Evolutionary conservation across 2,113 vertebrate genomes (phyloP).

Genomic region (Calyptommatus sinebrachiatus): DNA sequence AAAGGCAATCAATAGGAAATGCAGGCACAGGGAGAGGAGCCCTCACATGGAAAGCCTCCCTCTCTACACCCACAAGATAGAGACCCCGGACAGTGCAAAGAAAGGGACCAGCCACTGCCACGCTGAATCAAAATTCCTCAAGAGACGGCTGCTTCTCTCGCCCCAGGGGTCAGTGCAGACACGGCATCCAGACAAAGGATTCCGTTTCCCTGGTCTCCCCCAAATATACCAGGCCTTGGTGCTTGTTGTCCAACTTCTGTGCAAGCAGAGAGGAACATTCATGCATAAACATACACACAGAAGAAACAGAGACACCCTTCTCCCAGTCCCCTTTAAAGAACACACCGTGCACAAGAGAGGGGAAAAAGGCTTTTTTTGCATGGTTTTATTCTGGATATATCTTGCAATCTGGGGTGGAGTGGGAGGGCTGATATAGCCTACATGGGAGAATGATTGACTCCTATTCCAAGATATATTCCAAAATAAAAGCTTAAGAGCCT

Average conservation of each 20-base stretch:
- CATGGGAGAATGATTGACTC: too few species aligned
- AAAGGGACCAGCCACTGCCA: conserved; percentile 57
- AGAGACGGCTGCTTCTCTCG: conserved; percentile 27
- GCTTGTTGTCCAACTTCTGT: neutral
- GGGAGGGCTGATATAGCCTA: too few species aligned
- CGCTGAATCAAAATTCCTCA: conserved; percentile 37
- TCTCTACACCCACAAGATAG: neutral
- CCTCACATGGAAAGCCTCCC: neutral
- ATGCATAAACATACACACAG: neutral
- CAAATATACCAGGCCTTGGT: neutral
- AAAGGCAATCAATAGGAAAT: conserved; percentile 14
- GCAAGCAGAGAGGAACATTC: neutral
- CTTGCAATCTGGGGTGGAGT: too few species aligned
- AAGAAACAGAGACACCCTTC: neutral
- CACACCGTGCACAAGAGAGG: neutral
- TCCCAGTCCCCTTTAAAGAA: neutral
- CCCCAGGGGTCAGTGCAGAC: conserved; percentile 28
- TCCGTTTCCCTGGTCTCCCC: neutral
- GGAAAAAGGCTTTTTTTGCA: too few species aligned
- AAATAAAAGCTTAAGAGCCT: too few species aligned
- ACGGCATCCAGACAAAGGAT: conserved; percentile 24
- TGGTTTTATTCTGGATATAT: too few species aligned
- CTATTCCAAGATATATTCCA: too few species aligned
- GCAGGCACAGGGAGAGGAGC: neutral
- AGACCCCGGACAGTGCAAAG: conserved; percentile 54